Evolutionary conservation across 1,140 invertebrate genomes (phyloP), one percentile per base, ranked within the genome.

Genomic region (Cherax quadricarinatus): DNA sequence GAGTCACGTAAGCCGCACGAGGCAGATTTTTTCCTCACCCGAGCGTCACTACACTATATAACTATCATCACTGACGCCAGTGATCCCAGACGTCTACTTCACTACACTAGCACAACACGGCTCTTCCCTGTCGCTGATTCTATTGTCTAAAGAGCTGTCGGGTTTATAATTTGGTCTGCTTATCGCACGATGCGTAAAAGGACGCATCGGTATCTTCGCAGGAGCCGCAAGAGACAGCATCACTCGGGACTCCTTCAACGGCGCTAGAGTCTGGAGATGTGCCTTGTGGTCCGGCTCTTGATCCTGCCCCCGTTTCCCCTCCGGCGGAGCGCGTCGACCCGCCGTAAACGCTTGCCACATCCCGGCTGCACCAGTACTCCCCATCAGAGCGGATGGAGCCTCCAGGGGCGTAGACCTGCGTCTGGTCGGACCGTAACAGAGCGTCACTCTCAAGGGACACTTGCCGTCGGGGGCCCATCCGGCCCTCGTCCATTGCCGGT

Each of bases 141-240:
- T 18, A 21, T 6, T 51, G 18, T 30, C 88, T 70, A 41, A 41
- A 18, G 41, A n/a, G 24, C 62, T 18, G 30, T 18, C 18, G 66
- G 88, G 14, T 66, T 93, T 93, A 93, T 91, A 93, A 85, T 79
- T 93, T 93, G 10, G 92, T 93, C 75, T 93, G 92, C 81, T 93
- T 91, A 86, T 93, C 92, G 66, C 92, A 86, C 12, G 82, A 24
- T 41, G 79, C 88, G 53, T 91, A 93, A 75, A 89, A 90, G 48
- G 92, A 87, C 30, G 92, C 88, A 21, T 92, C 91, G 14, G 86
- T 89, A 24, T 89, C 86, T 48, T 89, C 91, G 66, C 91, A 89
- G 51, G 91, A 92, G 60, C 91, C 91, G 66, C 91, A 92, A 66
- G 93, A 91, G n/a, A 91, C 79, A 4, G 84, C 93, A 57, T 91